These are phyloP conservation scores for Callyntrura guangdongensis DNA, from an alignment of 2,888 invertebrate species.

Conservation along the genomic window DNA sequence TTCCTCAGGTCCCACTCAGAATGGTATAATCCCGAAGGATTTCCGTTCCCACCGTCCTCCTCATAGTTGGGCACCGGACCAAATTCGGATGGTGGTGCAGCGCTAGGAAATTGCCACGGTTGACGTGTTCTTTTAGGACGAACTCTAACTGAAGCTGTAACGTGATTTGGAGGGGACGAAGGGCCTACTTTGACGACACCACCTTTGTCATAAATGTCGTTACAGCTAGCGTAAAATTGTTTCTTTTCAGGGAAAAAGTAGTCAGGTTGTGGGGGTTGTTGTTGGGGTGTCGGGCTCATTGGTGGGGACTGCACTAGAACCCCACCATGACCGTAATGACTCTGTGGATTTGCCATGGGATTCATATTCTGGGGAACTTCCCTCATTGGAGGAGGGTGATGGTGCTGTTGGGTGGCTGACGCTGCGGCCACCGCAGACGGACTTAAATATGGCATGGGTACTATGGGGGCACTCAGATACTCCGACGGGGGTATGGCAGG, in stretches of 20 bases:
- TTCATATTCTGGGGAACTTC: slow-evolving; percentile 47
- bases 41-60: slow-evolving; percentile 72
- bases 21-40: slow-evolving; percentile 79
- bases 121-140: slow-evolving; percentile 83
- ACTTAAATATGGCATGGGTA: slow-evolving; percentile 65
- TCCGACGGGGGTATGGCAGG: slow-evolving; percentile 14
- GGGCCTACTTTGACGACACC: neutral
- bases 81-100: slow-evolving; percentile 74
- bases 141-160: slow-evolving; percentile 83
- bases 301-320: neutral
- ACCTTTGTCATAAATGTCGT: slow-evolving; percentile 80
- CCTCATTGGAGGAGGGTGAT: neutral
- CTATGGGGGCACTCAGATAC: slow-evolving; percentile 59
- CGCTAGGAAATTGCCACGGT: slow-evolving; percentile 81
- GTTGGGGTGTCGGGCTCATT: slow-evolving; percentile 12
- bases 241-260: slow-evolving; percentile 84
- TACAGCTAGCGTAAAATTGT: slow-evolving; percentile 82
- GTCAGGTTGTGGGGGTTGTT: slow-evolving; percentile 63
- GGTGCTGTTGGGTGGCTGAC: slow-evolving; percentile 28
- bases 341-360: slow-evolving; percentile 64
- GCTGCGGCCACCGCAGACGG: slow-evolving; percentile 49
- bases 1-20: slow-evolving; percentile 84
- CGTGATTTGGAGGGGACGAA: slow-evolving; percentile 73
- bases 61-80: slow-evolving; percentile 84
- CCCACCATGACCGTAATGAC: slow-evolving; percentile 45